Evolutionary conservation across 2,797 vertebrate species (phyloP).

Genomic region (Aselliscus stoliczkanus): DNA sequence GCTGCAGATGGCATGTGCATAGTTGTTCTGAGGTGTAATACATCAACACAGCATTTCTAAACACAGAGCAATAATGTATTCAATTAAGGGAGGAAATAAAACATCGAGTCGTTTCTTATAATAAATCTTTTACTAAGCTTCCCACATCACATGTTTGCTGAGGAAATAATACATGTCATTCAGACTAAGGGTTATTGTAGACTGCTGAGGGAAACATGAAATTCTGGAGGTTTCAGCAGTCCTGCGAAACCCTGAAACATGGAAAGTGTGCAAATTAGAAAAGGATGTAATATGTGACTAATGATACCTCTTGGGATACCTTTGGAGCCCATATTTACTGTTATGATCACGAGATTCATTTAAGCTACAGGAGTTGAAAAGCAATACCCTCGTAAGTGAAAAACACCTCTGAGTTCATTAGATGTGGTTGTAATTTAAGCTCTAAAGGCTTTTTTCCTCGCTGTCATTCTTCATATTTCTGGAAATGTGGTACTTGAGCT

Average conservation of each 20-base stretch:
- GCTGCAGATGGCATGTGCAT: slow-evolving; percentile 72
- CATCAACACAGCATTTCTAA: slow-evolving; percentile 80
- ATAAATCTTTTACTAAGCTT: slow-evolving; percentile 83
- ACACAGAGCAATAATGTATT: slow-evolving; percentile 83
- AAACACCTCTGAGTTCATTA: slow-evolving; percentile 83
- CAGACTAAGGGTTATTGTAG: slow-evolving; percentile 81
- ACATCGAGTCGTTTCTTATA: slow-evolving; percentile 76
- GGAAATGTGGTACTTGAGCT: slow-evolving; percentile 78
- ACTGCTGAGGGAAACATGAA: slow-evolving; percentile 84
- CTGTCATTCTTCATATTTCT: slow-evolving; percentile 81
- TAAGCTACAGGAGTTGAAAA: slow-evolving; percentile 83
- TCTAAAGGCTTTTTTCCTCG: slow-evolving; percentile 81
- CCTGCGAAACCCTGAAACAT: slow-evolving; percentile 77
- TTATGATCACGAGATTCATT: slow-evolving; percentile 81
- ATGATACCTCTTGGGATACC: slow-evolving; percentile 85
- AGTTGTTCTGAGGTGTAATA: slow-evolving; percentile 78
- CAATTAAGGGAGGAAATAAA: slow-evolving; percentile 83
- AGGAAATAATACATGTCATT: slow-evolving; percentile 87
- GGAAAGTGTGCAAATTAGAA: slow-evolving; percentile 85
- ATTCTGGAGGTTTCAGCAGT: slow-evolving; percentile 84
- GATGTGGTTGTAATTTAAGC: slow-evolving; percentile 83
- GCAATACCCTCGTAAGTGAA: slow-evolving; percentile 78
- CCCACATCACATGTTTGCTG: slow-evolving; percentile 78
- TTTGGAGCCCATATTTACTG: slow-evolving; percentile 80
- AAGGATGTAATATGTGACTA: slow-evolving; percentile 85